These are phyloP conservation scores for Hydriomena furcata DNA, from an alignment of 2,888 invertebrate species.

Conservation along the genomic window DNA sequence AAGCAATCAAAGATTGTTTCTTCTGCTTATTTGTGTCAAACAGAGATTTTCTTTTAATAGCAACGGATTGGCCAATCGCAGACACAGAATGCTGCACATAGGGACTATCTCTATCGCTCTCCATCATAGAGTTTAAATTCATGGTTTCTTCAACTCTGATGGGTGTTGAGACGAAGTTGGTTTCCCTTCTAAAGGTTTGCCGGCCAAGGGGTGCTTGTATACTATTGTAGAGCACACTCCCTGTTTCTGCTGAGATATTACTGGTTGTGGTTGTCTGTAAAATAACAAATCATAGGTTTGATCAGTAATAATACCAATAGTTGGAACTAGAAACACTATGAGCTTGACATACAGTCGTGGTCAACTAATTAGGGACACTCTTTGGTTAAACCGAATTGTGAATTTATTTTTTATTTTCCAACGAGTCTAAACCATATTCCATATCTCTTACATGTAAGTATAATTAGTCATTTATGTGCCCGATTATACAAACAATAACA, in stretches of 20 bases:
- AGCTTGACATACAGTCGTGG: too few relatives aligned
- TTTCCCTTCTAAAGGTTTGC: conserved; percentile 42
- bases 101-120: conserved; percentile 42
- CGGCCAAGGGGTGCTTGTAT: conserved; percentile 43
- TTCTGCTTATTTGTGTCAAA: conserved; percentile 43
- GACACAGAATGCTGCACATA: conserved; percentile 48
- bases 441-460: too few relatives aligned
- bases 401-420: too few relatives aligned
- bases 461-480: too few relatives aligned
- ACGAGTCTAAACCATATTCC: too few relatives aligned
- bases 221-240: conserved; percentile 39
- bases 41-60: conserved; percentile 58
- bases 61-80: conserved; percentile 44
- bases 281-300: neutral
- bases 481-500: too few relatives aligned
- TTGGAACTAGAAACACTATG: too few relatives aligned
- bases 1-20: conserved; percentile 35
- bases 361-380: too few relatives aligned
- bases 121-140: conserved; percentile 42
- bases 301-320: too few relatives aligned
- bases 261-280: conserved; percentile 21
- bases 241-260: conserved; percentile 35
- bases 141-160: conserved; percentile 27
- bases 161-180: conserved; percentile 47
- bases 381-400: too few relatives aligned